Evolutionary conservation across 2,888 invertebrate genomes (phyloP).

Genomic region (Scaptomyza caliginosa): DNA sequence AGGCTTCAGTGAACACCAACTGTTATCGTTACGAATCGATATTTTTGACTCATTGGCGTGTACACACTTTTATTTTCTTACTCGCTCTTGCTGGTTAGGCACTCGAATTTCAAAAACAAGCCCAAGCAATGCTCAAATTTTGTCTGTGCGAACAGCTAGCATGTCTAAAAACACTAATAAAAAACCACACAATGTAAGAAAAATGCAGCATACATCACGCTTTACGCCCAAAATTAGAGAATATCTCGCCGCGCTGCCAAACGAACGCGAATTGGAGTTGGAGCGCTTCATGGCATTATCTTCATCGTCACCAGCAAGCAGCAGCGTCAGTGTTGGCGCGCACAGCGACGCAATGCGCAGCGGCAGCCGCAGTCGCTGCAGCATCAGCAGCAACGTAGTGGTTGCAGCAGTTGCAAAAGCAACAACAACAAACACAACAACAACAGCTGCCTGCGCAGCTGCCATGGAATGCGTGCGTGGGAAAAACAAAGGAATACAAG

Average conservation of each 20-base stretch:
- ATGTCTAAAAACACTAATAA: constrained; percentile 39
- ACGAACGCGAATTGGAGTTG: constrained; percentile 61
- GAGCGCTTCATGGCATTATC: constrained; percentile 65
- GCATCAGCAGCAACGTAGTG: constrained; percentile 1
- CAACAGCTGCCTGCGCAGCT: constrained; percentile 28
- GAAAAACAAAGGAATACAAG: background rate
- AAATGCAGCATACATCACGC: constrained; percentile 37
- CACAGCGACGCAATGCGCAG: constrained; percentile 17
- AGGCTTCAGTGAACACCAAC: background rate
- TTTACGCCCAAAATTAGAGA: constrained; percentile 64
- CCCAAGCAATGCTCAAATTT: constrained; percentile 1
- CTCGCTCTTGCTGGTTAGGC: constrained; percentile 19
- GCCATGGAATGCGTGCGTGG: background rate
- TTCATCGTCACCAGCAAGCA: constrained; percentile 64
- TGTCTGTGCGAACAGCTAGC: background rate
- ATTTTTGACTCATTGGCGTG: background rate
- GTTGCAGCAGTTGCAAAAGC: constrained; percentile 7
- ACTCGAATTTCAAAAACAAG: constrained; percentile 29
- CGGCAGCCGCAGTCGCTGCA: constrained; percentile 2
- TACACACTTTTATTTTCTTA: constrained; percentile 24
- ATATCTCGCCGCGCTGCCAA: constrained; percentile 52
- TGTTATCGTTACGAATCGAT: constrained; percentile 18
- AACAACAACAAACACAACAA: background rate
- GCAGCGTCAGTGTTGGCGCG: constrained; percentile 58
- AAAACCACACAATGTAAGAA: constrained; percentile 30